Evolutionary conservation across 2,113 vertebrate genomes (phyloP).

Genomic region (Barnardius zonarius): DNA sequence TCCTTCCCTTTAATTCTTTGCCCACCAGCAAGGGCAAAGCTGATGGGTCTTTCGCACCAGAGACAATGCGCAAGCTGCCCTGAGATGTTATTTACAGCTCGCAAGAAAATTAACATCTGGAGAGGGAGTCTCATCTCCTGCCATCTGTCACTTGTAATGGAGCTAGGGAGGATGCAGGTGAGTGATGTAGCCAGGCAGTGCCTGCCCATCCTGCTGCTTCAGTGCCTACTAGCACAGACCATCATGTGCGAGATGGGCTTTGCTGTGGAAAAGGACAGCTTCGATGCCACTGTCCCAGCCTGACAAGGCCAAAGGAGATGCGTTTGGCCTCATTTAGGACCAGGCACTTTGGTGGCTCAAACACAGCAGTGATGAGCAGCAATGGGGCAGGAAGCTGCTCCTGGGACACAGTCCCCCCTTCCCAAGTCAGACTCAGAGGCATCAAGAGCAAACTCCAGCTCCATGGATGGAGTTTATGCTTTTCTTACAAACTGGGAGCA

Average conservation of each 20-base stretch:
- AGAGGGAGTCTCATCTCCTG: neutral
- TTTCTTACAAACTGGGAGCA: neutral
- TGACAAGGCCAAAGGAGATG: accelerated
- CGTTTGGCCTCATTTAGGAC: neutral
- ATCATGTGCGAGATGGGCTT: accelerated
- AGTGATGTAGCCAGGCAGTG: neutral
- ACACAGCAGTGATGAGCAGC: neutral
- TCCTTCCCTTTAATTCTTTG: neutral
- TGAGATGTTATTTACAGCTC: conserved; percentile 19
- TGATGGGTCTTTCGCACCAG: neutral
- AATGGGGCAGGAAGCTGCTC: neutral
- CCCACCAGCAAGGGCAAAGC: neutral
- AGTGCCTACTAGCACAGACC: neutral
- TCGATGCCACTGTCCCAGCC: neutral
- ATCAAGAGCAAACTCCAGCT: neutral
- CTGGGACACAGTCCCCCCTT: neutral
- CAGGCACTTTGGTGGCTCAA: neutral
- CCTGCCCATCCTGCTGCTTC: neutral
- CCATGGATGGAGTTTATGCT: neutral
- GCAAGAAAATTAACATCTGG: conserved; percentile 43
- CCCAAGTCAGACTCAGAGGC: neutral
- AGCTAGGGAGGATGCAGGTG: neutral
- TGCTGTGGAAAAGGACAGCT: neutral
- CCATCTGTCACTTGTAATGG: conserved; percentile 27
- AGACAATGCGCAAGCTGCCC: neutral